phyloP scores from a whole-genome alignment of 2,113 vertebrate species.

The Cephalopholis sonnerati region DNA sequence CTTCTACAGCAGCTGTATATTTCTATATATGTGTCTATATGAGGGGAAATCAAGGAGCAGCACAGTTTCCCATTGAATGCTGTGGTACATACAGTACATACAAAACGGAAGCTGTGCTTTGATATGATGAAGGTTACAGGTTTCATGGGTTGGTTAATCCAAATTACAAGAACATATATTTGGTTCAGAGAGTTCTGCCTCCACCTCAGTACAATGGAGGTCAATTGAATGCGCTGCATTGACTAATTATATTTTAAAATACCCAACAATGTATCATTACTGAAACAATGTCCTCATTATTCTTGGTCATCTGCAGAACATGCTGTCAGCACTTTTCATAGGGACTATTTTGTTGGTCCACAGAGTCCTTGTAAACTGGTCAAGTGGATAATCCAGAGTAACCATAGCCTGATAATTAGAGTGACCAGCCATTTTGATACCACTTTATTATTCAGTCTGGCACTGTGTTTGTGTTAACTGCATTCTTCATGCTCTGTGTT shows the following conservation, averaged over 20 bases:
- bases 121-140: neutral
- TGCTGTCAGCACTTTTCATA: neutral
- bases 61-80: neutral
- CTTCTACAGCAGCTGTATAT: conserved; percentile 4
- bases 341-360: neutral
- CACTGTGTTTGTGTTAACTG: neutral
- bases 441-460: neutral
- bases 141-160: neutral
- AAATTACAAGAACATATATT: neutral
- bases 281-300: neutral
- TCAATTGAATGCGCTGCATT: neutral
- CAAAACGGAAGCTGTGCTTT: neutral
- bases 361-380: neutral
- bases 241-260: neutral
- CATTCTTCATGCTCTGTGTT: neutral
- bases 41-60: neutral
- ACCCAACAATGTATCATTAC: neutral
- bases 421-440: neutral
- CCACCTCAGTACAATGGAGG: neutral
- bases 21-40: conserved; percentile 6
- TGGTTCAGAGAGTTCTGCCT: neutral
- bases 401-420: neutral
- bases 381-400: neutral
- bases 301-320: neutral
- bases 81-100: neutral